Percentiles rank a stretch among this genome's conserved stretches.
phyloP scores from a whole-genome alignment of 2,888 invertebrate genomes.

The Lasioglossum zephyrum region DNA sequence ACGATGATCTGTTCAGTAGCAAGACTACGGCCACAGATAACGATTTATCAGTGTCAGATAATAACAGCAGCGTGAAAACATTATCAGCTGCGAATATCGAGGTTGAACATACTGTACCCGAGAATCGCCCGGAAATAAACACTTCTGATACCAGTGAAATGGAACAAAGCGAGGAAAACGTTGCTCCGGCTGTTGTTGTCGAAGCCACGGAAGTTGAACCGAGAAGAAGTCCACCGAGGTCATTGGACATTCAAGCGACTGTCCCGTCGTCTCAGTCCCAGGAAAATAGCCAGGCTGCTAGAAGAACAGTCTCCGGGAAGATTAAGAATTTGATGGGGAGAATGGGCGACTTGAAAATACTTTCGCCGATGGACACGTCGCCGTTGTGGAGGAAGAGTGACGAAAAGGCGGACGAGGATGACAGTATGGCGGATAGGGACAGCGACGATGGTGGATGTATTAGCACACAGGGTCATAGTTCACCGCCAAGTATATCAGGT shows the following conservation, averaged over 20 bases:
- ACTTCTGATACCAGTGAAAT: neutral
- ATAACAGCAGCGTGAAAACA: slow-evolving; percentile 27
- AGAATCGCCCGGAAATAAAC: neutral
- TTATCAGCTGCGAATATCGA: slow-evolving; percentile 34
- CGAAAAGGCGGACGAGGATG: slow-evolving; percentile 73
- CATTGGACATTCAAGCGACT: slow-evolving; percentile 73
- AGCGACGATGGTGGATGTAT: slow-evolving; percentile 78
- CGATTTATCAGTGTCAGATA: slow-evolving; percentile 33
- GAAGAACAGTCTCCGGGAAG: slow-evolving; percentile 78
- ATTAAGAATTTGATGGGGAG: slow-evolving; percentile 81
- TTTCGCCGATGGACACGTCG: slow-evolving; percentile 81
- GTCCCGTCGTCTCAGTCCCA: slow-evolving; percentile 53
- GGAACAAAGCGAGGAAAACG: slow-evolving; percentile 23
- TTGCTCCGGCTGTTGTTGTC: neutral
- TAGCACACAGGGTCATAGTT: slow-evolving; percentile 72
- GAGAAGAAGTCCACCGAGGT: slow-evolving; percentile 78
- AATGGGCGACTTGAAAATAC: slow-evolving; percentile 80
- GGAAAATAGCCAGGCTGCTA: slow-evolving; percentile 65
- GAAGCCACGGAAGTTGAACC: slow-evolving; percentile 55
- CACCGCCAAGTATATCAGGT: slow-evolving; percentile 70
- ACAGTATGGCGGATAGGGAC: slow-evolving; percentile 71
- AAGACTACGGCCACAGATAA: slow-evolving; percentile 35
- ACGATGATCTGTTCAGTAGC: slow-evolving; percentile 72
- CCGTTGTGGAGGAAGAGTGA: slow-evolving; percentile 76
- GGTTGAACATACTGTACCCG: neutral